phyloP scores from a whole-genome alignment of 2,888 invertebrate species.

The Timandra comae region DNA sequence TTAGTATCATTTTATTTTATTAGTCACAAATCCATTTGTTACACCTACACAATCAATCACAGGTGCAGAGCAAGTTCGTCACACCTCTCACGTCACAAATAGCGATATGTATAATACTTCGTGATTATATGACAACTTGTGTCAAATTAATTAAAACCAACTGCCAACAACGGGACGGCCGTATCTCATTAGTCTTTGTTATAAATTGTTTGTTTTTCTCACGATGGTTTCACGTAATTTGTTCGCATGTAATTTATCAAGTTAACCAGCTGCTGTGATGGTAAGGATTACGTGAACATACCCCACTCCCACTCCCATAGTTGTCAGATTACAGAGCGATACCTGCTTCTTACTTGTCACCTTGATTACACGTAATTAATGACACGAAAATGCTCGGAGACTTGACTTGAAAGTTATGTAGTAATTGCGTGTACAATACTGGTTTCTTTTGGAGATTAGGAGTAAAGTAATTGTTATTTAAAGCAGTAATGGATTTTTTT shows the following conservation, averaged over 20 bases:
- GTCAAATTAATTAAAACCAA: slow-evolving; percentile 47
- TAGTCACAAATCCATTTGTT: no score
- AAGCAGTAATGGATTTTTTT: no score
- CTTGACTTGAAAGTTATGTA: no score
- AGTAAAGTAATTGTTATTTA: no score
- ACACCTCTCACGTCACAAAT: no score
- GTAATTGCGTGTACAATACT: no score
- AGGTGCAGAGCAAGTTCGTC: no score
- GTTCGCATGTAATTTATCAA: slow-evolving; percentile 60
- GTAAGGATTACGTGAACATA: slow-evolving; percentile 50
- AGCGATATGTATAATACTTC: no score
- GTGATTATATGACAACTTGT: neutral
- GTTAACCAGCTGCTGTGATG: slow-evolving; percentile 40
- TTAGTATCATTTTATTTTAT: no score
- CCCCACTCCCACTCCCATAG: slow-evolving; percentile 44
- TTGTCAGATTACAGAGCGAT: slow-evolving; percentile 37
- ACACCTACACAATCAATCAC: no score
- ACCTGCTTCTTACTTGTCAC: slow-evolving; percentile 16
- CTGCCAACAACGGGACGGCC: slow-evolving; percentile 28
- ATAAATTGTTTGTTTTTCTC: slow-evolving; percentile 67
- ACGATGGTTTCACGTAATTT: slow-evolving; percentile 51
- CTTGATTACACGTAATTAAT: slow-evolving; percentile 22
- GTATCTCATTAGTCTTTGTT: slow-evolving; percentile 52
- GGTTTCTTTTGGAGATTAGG: no score
- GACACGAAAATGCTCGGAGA: slow-evolving; percentile 3